Base-by-base conservation (phyloP, 2,888 invertebrate genomes). In the Drosophila cyrtoloma region DNA sequence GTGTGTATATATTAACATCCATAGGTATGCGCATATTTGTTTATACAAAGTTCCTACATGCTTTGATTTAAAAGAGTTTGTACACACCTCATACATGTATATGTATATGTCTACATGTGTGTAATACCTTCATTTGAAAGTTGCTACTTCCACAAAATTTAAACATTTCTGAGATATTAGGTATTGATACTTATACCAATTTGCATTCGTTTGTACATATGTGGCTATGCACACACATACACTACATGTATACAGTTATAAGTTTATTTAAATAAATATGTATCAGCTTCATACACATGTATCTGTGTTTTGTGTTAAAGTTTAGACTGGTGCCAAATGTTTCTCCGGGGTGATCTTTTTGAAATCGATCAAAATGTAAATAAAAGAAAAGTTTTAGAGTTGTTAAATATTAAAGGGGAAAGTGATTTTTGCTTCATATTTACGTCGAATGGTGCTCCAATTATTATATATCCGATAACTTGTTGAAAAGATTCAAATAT, bases 11-110 rank as follows among this genome's bases (percentile, higher is more conserved):
- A 42, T 42, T 56, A 50, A 5, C 19, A 35, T 30, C 5, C 10
- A n/a, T 39, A 52, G 22, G 22, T 60, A 71, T 53, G 44, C 60
- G 50, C 52, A 52, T 64, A 35, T 67, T 58, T 51, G 37, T 62
- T 72, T 16, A 57, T 47, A 30, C 57, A 44, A 61, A 55, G 58
- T 62, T 52, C 59, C 51, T 62, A 51, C 53, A 57, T 61, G 42
- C 47, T 47, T 47, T 26, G 47, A 58, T 32, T n/a, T 33, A 26
- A 22, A 9, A 33, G 16, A 0, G n/a, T 16, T 26, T 56, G 19
- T 28, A 12, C n/a, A 22, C 22, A 61, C 14, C 16, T 30, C 55
- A 53, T 16, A 16, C 28, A 30, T 55, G 35, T n/a, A n/a, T 47
- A 50, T 14, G 6, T 30, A 12, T n/a, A 5, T 16, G 14, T 56